phyloP scores from a whole-genome alignment of 2,888 invertebrate species.

The Acronicta psi region DNA sequence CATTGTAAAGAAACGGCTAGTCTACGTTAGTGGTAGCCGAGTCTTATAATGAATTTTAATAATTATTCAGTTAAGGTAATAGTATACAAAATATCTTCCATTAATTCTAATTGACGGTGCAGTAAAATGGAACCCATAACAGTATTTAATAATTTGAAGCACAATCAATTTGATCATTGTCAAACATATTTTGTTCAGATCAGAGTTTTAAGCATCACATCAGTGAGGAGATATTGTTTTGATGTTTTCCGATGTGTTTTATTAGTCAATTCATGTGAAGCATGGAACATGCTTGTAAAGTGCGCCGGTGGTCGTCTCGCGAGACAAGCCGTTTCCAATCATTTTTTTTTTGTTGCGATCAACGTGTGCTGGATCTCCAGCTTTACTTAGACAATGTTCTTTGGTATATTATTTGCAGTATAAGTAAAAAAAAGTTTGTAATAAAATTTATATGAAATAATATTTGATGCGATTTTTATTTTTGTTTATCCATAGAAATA shows the following conservation, averaged over 20 bases:
- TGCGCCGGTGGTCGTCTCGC: constrained; percentile 37
- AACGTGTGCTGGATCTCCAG: constrained; percentile 75
- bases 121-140: constrained; percentile 32
- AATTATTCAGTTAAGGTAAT: constrained; percentile 45
- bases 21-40: constrained; percentile 62
- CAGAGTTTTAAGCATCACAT: constrained; percentile 23
- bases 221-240: constrained; percentile 26
- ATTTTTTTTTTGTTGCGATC: constrained; percentile 70
- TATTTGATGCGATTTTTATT: constrained; percentile 60
- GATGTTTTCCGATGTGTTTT: constrained; percentile 31
- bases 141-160: constrained; percentile 47
- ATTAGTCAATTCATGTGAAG: constrained; percentile 33
- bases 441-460: constrained; percentile 87
- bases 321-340: constrained; percentile 75
- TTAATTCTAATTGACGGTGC: constrained; percentile 42
- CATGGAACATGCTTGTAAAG: constrained; percentile 20
- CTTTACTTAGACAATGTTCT: constrained; percentile 79
- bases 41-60: constrained; percentile 50
- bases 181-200: constrained; percentile 24
- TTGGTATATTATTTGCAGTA: constrained; percentile 86
- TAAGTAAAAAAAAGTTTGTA: constrained; percentile 86
- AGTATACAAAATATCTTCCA: constrained; percentile 57
- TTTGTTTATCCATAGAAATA: constrained; percentile 7
- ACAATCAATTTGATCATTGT: constrained; percentile 41
- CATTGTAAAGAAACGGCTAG: constrained; percentile 72